phyloP scores from a whole-genome alignment of 2,888 invertebrate genomes.

The Drosophila buzzatii region DNA sequence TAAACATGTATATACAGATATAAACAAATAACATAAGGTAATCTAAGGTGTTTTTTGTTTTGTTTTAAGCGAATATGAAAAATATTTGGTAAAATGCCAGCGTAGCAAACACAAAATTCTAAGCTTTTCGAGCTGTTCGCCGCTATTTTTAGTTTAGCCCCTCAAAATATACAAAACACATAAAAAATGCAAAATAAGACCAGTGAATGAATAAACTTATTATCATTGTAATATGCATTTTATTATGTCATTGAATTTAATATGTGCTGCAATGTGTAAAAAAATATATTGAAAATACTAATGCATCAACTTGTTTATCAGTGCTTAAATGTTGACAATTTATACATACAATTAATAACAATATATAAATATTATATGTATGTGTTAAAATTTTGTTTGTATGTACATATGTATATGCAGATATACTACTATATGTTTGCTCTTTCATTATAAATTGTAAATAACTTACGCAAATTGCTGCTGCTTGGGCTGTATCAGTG shows the following conservation, averaged over 20 bases:
- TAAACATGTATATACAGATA: constrained; percentile 2
- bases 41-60: constrained; percentile 24
- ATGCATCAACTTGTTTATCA: constrained; percentile 11
- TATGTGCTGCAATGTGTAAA: neutral
- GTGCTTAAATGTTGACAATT: neutral
- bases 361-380: neutral
- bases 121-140: constrained; percentile 1
- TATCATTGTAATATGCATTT: constrained; percentile 23
- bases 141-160: constrained; percentile 37
- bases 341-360: neutral
- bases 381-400: neutral
- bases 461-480: constrained; percentile 82
- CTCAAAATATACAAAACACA: constrained; percentile 3
- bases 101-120: constrained; percentile 11
- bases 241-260: constrained; percentile 23
- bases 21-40: constrained; percentile 12
- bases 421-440: neutral
- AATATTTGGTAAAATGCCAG: constrained; percentile 65
- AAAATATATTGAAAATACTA: neutral
- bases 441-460: constrained; percentile 5
- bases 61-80: constrained; percentile 47
- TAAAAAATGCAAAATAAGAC: constrained; percentile 5
- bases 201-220: constrained; percentile 9
- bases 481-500: constrained; percentile 60
- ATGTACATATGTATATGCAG: neutral